A percentile compares a stretch with the other conserved stretches of the same genome.
Evolutionary conservation across 2,797 vertebrate species (phyloP).

Genomic region (Lagorchestes hirsutus): DNA sequence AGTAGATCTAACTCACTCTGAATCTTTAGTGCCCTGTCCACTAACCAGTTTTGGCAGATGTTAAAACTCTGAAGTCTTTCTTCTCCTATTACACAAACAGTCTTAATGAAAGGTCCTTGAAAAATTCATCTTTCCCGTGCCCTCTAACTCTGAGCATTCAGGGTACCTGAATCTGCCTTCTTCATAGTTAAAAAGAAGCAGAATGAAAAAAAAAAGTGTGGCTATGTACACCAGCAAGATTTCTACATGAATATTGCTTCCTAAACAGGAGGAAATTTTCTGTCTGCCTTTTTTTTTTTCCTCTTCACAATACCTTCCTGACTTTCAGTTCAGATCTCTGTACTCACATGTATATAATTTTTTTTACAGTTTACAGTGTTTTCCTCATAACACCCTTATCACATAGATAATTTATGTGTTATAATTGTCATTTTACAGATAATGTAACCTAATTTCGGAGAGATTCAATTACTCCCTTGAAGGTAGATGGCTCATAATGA

Average conservation of each 20-base stretch:
- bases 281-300: too few species aligned
- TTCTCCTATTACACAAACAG: neutral
- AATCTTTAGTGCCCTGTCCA: neutral
- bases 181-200: neutral
- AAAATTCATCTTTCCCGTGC: neutral
- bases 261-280: neutral
- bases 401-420: too few species aligned
- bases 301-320: too few species aligned
- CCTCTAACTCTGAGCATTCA: neutral
- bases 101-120: neutral
- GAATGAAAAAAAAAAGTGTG: neutral
- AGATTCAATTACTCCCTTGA: too few species aligned
- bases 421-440: too few species aligned
- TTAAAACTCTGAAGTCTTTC: neutral
- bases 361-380: too few species aligned
- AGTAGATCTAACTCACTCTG: neutral
- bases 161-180: neutral
- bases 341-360: too few species aligned
- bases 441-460: too few species aligned
- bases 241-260: neutral
- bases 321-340: too few species aligned
- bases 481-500: too few species aligned
- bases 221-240: neutral
- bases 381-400: too few species aligned
- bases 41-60: neutral